phyloP scores from a whole-genome alignment of 2,113 vertebrate genomes.

The Hippolais icterina region DNA sequence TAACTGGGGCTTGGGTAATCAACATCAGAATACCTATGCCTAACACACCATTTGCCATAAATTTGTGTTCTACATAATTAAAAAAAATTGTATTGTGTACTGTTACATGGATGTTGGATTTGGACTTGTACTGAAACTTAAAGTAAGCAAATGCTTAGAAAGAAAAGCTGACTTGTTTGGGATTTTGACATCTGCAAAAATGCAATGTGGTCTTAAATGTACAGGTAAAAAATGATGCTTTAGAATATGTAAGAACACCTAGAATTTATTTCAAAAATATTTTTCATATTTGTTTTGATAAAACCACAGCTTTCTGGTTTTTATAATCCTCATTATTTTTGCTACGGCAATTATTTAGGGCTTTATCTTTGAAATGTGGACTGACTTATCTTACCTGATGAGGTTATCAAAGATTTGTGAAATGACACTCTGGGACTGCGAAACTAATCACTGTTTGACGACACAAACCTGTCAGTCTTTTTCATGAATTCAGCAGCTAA shows the following conservation, averaged over 20 bases:
- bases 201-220: neutral
- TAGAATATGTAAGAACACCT: neutral
- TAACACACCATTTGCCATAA: neutral
- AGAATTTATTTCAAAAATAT: neutral
- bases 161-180: neutral
- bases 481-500: neutral
- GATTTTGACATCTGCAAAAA: neutral
- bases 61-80: neutral
- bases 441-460: constrained; percentile 20
- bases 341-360: constrained; percentile 10
- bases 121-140: neutral
- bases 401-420: constrained; percentile 41
- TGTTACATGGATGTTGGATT: neutral
- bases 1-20: neutral
- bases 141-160: neutral
- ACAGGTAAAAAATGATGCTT: neutral
- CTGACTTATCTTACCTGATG: constrained; percentile 13
- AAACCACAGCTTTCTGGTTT: neutral
- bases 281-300: neutral
- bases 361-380: neutral
- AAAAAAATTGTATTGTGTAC: accelerated
- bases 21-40: neutral
- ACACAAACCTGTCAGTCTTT: neutral
- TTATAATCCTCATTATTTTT: neutral
- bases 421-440: neutral